Percentiles rank a stretch among this genome's conserved stretches.
Evolutionary conservation across 2,888 invertebrate species (phyloP).

Genomic region (Tenthredo mesomela): DNA sequence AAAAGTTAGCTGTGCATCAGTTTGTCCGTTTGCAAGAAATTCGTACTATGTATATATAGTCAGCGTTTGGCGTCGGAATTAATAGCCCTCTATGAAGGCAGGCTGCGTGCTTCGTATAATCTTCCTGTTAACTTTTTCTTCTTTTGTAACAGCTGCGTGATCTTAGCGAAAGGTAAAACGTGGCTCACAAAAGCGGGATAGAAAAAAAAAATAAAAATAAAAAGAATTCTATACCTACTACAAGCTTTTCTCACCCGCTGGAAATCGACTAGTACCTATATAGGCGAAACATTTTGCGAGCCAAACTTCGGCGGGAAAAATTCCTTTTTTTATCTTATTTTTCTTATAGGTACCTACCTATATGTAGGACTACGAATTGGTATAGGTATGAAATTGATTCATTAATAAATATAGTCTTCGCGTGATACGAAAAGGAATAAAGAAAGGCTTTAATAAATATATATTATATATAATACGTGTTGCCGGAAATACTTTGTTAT

Average conservation of each 20-base stretch:
- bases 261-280: constrained; percentile 13
- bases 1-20: not conserved
- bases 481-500: constrained; percentile 24
- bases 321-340: not conserved
- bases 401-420: not conserved
- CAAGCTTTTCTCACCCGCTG: not conserved
- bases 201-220: not conserved
- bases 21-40: constrained; percentile 32
- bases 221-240: constrained; percentile 10
- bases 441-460: not conserved
- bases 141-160: constrained; percentile 23
- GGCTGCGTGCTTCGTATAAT: constrained; percentile 27
- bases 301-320: not conserved
- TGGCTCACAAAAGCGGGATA: not conserved
- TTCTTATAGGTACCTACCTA: too few species aligned
- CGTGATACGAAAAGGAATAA: constrained; percentile 17
- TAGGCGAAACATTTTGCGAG: not conserved
- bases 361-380: too few species aligned
- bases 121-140: constrained; percentile 29
- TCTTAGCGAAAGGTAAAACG: not conserved
- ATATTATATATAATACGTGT: not conserved
- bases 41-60: not conserved
- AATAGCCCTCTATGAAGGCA: constrained; percentile 24
- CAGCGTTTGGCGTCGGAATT: constrained; percentile 17
- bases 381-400: not conserved